Evolutionary conservation across 2,888 invertebrate species (phyloP).

Genomic region (Drosophila flavopinicola): DNA sequence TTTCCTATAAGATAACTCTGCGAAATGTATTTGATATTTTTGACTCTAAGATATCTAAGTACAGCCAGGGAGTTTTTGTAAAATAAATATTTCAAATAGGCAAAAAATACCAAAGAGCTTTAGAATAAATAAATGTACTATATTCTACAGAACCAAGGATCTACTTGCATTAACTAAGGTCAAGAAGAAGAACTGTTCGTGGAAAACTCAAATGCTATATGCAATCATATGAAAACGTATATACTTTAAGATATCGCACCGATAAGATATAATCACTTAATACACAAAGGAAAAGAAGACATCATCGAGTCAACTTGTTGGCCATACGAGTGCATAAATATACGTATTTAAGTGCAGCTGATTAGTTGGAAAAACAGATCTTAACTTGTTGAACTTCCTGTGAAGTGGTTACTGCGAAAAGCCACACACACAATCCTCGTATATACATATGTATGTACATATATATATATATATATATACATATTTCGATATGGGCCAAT

Average conservation of each 20-base stretch:
- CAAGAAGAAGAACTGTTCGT: too few species aligned
- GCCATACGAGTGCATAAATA: conserved; percentile 22
- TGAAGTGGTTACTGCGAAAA: conserved; percentile 38
- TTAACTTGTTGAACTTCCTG: conserved; percentile 61
- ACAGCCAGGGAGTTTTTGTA: too few species aligned
- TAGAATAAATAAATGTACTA: too few species aligned
- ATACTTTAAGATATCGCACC: neutral
- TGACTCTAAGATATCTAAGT: too few species aligned
- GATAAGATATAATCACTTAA: neutral
- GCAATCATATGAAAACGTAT: neutral
- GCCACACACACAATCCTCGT: conserved; percentile 37
- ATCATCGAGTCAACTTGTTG: conserved; percentile 5
- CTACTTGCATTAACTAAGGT: too few species aligned
- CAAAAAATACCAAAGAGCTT: too few species aligned
- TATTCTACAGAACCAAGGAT: too few species aligned
- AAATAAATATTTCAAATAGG: too few species aligned
- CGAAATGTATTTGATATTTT: too few species aligned
- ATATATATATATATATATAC: too few species aligned
- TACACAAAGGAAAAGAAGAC: conserved; percentile 1
- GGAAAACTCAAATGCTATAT: neutral
- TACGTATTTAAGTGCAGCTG: conserved; percentile 35
- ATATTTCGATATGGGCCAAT: conserved; percentile 75
- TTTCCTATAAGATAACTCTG: too few species aligned
- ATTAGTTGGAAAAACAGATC: conserved; percentile 63
- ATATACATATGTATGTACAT: conserved; percentile 53